Percentiles rank a stretch among this genome's conserved stretches.
Evolutionary conservation across 2,888 invertebrate species (phyloP).

Genomic region (Lissocephala sabroskyi): DNA sequence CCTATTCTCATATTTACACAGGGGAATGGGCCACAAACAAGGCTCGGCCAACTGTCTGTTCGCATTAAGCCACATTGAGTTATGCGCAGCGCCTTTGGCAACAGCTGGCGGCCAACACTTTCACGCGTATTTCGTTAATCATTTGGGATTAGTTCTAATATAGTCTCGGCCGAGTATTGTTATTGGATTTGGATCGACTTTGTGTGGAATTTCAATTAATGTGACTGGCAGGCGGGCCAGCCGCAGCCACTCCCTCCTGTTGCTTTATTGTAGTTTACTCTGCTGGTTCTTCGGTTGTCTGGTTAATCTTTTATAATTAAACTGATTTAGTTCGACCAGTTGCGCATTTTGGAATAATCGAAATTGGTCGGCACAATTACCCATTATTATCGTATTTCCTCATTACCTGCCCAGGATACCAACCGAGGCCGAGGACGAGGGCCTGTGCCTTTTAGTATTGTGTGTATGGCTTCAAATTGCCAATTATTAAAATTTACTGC

Average conservation of each 20-base stretch:
- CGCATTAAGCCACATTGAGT: conserved; percentile 44
- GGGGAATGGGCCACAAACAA: conserved; percentile 6
- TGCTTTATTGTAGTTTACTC: no score
- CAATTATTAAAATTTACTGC: no score
- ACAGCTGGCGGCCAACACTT: conserved; percentile 36
- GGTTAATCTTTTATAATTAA: conserved; percentile 66
- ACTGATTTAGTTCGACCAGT: conserved; percentile 39
- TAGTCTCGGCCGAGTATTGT: conserved; percentile 43
- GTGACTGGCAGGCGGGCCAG: no score
- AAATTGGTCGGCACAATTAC: conserved; percentile 52
- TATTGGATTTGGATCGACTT: conserved; percentile 54
- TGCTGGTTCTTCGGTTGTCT: conserved; percentile 8
- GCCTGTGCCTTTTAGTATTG: no score
- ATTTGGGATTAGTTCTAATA: conserved; percentile 54
- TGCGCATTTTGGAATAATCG: no score
- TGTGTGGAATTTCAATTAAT: conserved; percentile 55
- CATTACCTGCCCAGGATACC: conserved; percentile 34
- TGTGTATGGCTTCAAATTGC: no score
- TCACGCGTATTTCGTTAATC: conserved; percentile 57
- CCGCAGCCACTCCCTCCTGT: no score
- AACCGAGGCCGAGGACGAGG: no score
- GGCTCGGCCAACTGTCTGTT: conserved; percentile 12
- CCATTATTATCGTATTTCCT: conserved; percentile 57
- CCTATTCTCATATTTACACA: neutral
- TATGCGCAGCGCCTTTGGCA: conserved; percentile 20